phyloP scores from a whole-genome alignment of 1,140 invertebrate species.

The Druon quercuslanigerum region DNA sequence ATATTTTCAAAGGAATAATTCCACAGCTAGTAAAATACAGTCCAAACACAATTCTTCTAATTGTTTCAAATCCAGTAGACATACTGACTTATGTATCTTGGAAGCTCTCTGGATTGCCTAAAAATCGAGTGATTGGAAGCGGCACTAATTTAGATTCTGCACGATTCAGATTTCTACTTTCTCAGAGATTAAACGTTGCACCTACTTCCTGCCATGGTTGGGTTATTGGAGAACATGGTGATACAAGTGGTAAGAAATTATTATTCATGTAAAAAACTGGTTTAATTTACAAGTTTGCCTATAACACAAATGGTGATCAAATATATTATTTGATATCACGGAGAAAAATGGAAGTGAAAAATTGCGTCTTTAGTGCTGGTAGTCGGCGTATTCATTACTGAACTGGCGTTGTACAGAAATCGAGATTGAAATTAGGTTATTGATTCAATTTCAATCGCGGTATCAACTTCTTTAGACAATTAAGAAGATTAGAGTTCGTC shows the following conservation, averaged over 20 bases:
- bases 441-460: no score
- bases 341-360: no score
- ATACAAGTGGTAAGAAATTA: conserved; percentile 80
- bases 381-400: no score
- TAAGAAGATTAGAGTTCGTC: no score
- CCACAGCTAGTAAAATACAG: conserved; percentile 89
- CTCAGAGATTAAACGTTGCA: conserved; percentile 86
- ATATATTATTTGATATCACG: no score
- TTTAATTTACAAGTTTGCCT: no score
- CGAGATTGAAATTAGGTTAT: no score
- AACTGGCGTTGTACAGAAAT: no score
- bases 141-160: conserved; percentile 94
- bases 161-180: conserved; percentile 91
- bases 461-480: no score
- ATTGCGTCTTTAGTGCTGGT: no score
- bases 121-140: conserved; percentile 90
- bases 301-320: no score
- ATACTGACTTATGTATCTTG: conserved; percentile 94
- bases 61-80: conserved; percentile 94
- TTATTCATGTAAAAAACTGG: conserved; percentile 8
- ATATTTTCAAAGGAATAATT: conserved; percentile 91
- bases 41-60: conserved; percentile 89
- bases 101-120: conserved; percentile 92
- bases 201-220: conserved; percentile 91
- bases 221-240: conserved; percentile 92